A percentile compares a stretch with the other conserved stretches of the same genome.
Evolutionary conservation across 1,140 invertebrate genomes (phyloP).

Genomic region (Meloidogyne hapla): DNA sequence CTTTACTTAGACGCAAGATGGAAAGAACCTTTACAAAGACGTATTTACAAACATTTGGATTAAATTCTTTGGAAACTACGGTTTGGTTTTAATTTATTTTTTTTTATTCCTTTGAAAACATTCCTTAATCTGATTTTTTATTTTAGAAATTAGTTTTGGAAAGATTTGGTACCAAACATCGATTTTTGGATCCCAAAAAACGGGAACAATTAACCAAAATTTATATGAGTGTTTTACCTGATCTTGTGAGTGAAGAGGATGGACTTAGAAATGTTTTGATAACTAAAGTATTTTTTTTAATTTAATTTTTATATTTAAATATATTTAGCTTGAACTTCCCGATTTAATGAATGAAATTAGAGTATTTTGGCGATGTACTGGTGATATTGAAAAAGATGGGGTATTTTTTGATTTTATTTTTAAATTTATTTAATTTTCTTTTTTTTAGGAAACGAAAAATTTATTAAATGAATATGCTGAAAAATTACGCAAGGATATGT

Average conservation of each 20-base stretch:
- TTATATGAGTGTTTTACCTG: slow-evolving; percentile 35
- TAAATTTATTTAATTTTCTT: not conserved
- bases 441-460: slow-evolving; percentile 36
- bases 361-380: slow-evolving; percentile 41
- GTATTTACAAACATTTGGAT: not conserved
- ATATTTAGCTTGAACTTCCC: slow-evolving; percentile 49
- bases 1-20: not conserved
- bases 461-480: slow-evolving; percentile 17
- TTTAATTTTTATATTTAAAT: not conserved
- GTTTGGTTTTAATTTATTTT: not conserved
- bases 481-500: slow-evolving; percentile 17
- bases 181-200: slow-evolving; percentile 49
- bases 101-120: too few relatives aligned
- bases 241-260: slow-evolving; percentile 30
- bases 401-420: slow-evolving; percentile 7
- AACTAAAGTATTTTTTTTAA: not conserved
- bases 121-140: too few relatives aligned
- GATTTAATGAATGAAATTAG: slow-evolving; percentile 32
- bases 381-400: slow-evolving; percentile 35
- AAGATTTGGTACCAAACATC: slow-evolving; percentile 14
- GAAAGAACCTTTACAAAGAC: not conserved
- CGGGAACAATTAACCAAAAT: slow-evolving; percentile 34
- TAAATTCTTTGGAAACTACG: not conserved
- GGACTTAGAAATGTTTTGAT: slow-evolving; percentile 35
- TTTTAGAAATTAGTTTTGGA: slow-evolving; percentile 37